phyloP scores from a whole-genome alignment of 1,140 invertebrate genomes.

The Drosophila willistoni region DNA sequence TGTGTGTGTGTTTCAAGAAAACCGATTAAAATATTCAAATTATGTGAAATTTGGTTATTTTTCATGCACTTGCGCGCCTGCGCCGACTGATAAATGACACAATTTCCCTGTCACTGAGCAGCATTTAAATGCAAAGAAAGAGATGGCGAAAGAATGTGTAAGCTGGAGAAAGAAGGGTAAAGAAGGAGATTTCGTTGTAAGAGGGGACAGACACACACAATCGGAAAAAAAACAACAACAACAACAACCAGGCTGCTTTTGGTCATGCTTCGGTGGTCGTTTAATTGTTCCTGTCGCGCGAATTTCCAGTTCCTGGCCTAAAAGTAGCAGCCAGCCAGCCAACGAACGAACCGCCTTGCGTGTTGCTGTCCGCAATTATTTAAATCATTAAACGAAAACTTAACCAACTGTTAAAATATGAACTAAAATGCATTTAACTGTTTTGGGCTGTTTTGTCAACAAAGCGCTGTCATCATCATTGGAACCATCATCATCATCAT shows the following conservation, averaged over 20 bases:
- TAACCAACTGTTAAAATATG: constrained; percentile 81
- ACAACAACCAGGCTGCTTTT: background rate
- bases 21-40: constrained; percentile 81
- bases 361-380: constrained; percentile 69
- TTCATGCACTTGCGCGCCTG: constrained; percentile 55
- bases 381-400: constrained; percentile 78
- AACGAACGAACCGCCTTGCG: constrained; percentile 31
- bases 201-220: background rate
- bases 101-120: constrained; percentile 54
- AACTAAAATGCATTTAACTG: constrained; percentile 81
- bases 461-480: constrained; percentile 75
- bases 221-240: too few relatives aligned
- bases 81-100: constrained; percentile 74
- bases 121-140: constrained; percentile 54
- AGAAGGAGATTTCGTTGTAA: constrained; percentile 3
- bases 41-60: constrained; percentile 51
- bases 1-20: constrained; percentile 40
- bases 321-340: constrained; percentile 28
- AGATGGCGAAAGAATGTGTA: background rate
- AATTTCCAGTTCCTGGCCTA: constrained; percentile 63
- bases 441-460: constrained; percentile 79
- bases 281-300: constrained; percentile 79
- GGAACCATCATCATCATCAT: constrained; percentile 35
- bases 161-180: background rate
- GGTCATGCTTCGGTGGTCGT: constrained; percentile 69